These are phyloP conservation scores for Pararge aegeria DNA, from an alignment of 1,140 invertebrate species.

Conservation along the genomic window DNA sequence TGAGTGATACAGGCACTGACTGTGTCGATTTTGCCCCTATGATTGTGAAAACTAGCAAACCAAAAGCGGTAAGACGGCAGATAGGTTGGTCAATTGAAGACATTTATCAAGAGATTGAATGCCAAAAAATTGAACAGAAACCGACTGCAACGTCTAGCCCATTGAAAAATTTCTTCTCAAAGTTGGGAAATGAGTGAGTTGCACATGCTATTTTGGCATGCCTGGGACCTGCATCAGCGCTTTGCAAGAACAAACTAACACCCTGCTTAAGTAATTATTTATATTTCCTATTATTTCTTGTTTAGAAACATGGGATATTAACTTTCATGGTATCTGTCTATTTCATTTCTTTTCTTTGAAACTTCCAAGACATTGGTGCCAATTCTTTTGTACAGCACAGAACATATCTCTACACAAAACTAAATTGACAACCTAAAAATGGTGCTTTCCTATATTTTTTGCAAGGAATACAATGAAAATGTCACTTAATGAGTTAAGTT, in stretches of 20 bases:
- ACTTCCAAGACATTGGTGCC: neutral
- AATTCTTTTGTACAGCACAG: neutral
- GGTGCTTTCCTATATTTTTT: too few relatives aligned
- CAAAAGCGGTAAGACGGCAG: conserved; percentile 62
- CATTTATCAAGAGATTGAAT: conserved; percentile 75
- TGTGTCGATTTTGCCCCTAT: conserved; percentile 69
- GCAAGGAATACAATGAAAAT: too few relatives aligned
- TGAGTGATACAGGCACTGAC: conserved; percentile 50
- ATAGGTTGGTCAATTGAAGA: conserved; percentile 76
- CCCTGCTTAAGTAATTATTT: conserved; percentile 39
- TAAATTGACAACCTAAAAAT: too few relatives aligned
- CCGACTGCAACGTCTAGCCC: conserved; percentile 62
- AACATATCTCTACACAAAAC: neutral
- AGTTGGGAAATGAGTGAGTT: conserved; percentile 75
- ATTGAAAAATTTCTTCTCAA: conserved; percentile 67
- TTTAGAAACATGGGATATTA: neutral
- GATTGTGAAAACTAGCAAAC: conserved; percentile 59
- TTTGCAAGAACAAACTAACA: conserved; percentile 48
- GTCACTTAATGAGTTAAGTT: too few relatives aligned
- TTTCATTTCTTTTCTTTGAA: neutral
- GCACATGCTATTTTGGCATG: conserved; percentile 58
- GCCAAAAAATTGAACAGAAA: conserved; percentile 60
- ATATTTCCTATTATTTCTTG: conserved; percentile 1
- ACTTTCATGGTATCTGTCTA: conserved; percentile 23
- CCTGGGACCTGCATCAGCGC: conserved; percentile 41